Conservation (phyloP, 2,113 vertebrate genomes). For the Pterocles orientalis region DNA sequence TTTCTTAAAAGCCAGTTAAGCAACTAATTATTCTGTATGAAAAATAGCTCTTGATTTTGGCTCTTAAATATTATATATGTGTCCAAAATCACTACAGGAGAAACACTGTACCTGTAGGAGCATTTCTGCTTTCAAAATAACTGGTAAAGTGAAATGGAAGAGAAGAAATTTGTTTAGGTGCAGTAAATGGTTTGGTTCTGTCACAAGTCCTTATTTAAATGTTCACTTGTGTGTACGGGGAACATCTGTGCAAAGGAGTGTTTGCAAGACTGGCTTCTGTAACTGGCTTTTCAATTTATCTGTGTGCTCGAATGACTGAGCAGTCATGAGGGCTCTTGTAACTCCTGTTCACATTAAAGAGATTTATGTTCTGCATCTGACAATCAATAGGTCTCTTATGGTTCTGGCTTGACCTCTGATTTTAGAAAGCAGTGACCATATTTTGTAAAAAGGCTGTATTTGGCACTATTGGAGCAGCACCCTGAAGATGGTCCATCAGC, state of each 20-base stretch:
- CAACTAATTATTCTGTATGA: neutral
- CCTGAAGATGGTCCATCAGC: neutral
- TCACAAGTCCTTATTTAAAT: neutral
- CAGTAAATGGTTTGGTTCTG: neutral
- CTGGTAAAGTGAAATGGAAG: neutral
- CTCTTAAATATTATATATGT: neutral
- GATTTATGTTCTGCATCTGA: neutral
- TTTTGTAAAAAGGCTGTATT: neutral
- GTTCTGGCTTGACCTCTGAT: neutral
- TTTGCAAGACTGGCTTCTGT: neutral
- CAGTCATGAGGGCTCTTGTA: neutral
- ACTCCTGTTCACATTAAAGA: neutral
- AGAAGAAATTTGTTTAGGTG: neutral
- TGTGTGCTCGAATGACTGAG: neutral
- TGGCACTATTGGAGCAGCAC: neutral
- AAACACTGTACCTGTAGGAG: neutral
- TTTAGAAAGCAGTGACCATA: neutral
- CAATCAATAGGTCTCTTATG: neutral
- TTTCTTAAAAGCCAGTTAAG: neutral
- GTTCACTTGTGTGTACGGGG: accelerated
- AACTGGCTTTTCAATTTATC: neutral
- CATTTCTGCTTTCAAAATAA: neutral
- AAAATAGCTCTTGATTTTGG: neutral
- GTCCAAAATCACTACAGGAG: neutral
- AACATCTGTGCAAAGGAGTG: neutral